Evolutionary conservation across 2,888 invertebrate species (phyloP), one percentile per base, ranked within the genome.

Genomic region (Idaea dimidiata): DNA sequence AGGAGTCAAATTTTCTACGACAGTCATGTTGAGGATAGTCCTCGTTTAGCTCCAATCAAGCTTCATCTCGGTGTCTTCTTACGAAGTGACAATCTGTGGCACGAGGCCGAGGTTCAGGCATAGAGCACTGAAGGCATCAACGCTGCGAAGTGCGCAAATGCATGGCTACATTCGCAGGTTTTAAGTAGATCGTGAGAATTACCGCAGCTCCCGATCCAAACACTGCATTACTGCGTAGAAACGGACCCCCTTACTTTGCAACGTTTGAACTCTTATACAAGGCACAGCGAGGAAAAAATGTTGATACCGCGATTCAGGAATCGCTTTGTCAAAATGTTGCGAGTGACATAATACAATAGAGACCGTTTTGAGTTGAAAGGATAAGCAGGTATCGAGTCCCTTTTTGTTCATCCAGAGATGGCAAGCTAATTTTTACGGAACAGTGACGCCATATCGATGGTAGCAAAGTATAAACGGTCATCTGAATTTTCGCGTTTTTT

Each of bases 211-310:
- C 79, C 76, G 75, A 74, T 77, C 79, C 73, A 57, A 16, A 67
- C 61, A 82, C 83, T 82, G 79, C 79, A 69, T 72, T 17, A 76
- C 87, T 84, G 83, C 69, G 85, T 86, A 85, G 86, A 83, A 86
- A 83, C 76, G 86, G 86, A 87, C 86, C 76, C 82, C 83, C 78
- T 3, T 24, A 1, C 5, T 5, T 24, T 24, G 24, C 3, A 3
- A 3, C 24, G 24, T 24, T 24, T 5, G 24, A 24, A 24, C 24
- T 24, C 24, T 5, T 3, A 24, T 24, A 24, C 24, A 24, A 24
- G 24, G 24, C 24, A 24, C 24, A 3, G 24, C 5, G 24, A 24
- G 24, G 24, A 24, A 24, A 24, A 24, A 24, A 24, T 24, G 24
- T 24, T 5, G 24, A 24, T 24, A 24, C 24, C 24, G 24, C 24